Evolutionary conservation across 2,113 vertebrate species (phyloP).

Genomic region (Anolis carolinensis): DNA sequence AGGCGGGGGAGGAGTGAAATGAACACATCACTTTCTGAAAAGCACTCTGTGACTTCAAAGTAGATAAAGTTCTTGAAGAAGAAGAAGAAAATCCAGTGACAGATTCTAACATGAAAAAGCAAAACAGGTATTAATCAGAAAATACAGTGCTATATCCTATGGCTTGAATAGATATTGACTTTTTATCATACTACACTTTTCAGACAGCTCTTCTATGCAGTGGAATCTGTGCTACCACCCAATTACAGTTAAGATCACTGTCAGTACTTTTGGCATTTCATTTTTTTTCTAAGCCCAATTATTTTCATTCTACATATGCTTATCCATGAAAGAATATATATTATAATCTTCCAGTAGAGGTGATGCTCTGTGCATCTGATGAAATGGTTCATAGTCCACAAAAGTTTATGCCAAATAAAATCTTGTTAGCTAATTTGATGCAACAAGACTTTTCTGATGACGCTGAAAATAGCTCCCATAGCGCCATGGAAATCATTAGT

Average conservation of each 20-base stretch:
- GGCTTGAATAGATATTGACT: background rate
- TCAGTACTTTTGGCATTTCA: background rate
- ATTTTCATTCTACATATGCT: background rate
- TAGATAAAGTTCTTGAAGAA: too few species aligned
- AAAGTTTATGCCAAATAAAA: background rate
- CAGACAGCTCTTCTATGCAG: background rate
- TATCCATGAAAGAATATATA: background rate
- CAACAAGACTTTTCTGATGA: background rate
- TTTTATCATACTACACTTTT: background rate
- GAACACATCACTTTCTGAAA: background rate
- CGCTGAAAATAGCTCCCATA: background rate
- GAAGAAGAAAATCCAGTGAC: too few species aligned
- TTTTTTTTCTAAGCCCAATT: too few species aligned
- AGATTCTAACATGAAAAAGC: too few species aligned
- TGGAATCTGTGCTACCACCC: background rate
- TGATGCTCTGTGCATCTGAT: background rate
- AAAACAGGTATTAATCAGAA: too few species aligned
- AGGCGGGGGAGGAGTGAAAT: background rate
- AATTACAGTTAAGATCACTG: background rate
- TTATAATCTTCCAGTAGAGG: background rate
- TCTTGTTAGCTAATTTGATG: background rate
- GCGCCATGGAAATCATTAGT: background rate
- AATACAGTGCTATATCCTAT: background rate
- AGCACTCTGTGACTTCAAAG: too few species aligned
- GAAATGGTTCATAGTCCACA: background rate